Evolutionary conservation across 2,113 vertebrate genomes (phyloP).

Genomic region (Clarias batrachus): DNA sequence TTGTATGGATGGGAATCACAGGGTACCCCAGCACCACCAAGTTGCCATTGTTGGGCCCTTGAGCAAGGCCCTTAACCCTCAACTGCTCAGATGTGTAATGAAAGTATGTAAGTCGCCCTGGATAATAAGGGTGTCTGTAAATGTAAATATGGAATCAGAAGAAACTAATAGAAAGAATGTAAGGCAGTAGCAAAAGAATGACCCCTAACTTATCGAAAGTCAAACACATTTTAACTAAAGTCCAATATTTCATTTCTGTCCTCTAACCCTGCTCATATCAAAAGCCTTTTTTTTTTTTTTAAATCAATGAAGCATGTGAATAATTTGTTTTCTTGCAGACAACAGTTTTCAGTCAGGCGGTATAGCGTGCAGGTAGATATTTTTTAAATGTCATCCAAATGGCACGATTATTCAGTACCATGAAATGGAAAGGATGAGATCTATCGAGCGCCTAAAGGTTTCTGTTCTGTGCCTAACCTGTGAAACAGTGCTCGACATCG

Average conservation of each 20-base stretch:
- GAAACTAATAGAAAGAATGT: not conserved
- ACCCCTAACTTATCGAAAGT: not conserved
- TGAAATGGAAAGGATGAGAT: not conserved
- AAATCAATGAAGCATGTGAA: not conserved
- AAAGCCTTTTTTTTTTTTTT: not conserved
- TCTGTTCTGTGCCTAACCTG: conserved; percentile 59
- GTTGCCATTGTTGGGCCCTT: no score
- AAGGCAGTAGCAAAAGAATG: not conserved
- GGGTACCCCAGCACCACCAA: no score
- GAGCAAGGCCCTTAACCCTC: no score
- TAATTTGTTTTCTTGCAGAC: not conserved
- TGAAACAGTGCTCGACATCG: conserved; percentile 67
- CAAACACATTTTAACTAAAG: not conserved
- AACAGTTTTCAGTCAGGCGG: not conserved
- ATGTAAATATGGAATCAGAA: not conserved
- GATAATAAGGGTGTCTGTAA: no score
- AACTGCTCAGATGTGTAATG: no score
- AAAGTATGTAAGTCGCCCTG: no score
- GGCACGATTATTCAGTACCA: not conserved
- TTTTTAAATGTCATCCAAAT: not conserved
- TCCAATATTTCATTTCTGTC: not conserved
- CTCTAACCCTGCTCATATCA: not conserved
- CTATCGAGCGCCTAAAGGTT: conserved; percentile 47
- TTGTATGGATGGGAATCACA: no score
- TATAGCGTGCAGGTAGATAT: no score